Conservation (phyloP, 2,113 vertebrate genomes). For the Nanorana parkeri region DNA sequence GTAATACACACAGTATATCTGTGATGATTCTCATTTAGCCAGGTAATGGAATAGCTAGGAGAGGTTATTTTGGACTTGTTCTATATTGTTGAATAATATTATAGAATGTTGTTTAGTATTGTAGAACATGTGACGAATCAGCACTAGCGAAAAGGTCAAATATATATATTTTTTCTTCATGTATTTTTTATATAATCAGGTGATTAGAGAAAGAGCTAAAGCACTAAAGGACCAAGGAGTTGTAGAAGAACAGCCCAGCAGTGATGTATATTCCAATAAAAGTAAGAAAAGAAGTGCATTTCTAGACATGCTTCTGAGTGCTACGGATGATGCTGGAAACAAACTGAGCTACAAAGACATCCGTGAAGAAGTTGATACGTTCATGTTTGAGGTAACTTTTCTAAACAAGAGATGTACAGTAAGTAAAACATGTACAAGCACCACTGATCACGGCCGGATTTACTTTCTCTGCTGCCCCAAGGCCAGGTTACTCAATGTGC, state of each 20-base stretch:
- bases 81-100: too few species aligned
- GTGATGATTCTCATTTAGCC: too few species aligned
- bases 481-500: too few species aligned
- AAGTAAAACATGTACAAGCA: too few species aligned
- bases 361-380: conserved; percentile 94
- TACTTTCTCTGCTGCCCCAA: too few species aligned
- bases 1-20: too few species aligned
- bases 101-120: too few species aligned
- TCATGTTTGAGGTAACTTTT: conserved; percentile 89
- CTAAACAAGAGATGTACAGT: neutral
- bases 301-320: conserved; percentile 86
- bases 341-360: conserved; percentile 80
- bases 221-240: conserved; percentile 60
- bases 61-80: too few species aligned
- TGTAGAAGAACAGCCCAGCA: fast-evolving
- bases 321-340: conserved; percentile 84
- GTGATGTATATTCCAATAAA: conserved; percentile 56
- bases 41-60: too few species aligned
- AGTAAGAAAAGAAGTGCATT: conserved; percentile 79
- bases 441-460: too few species aligned
- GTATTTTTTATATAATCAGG: conserved; percentile 70
- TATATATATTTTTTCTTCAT: neutral
- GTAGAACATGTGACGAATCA: too few species aligned
- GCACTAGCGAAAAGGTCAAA: too few species aligned
- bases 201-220: conserved; percentile 78